A percentile compares a stretch with the other conserved stretches of the same genome.
Conservation (phyloP, 2,113 vertebrate species). For the Dicaeum eximium region DNA sequence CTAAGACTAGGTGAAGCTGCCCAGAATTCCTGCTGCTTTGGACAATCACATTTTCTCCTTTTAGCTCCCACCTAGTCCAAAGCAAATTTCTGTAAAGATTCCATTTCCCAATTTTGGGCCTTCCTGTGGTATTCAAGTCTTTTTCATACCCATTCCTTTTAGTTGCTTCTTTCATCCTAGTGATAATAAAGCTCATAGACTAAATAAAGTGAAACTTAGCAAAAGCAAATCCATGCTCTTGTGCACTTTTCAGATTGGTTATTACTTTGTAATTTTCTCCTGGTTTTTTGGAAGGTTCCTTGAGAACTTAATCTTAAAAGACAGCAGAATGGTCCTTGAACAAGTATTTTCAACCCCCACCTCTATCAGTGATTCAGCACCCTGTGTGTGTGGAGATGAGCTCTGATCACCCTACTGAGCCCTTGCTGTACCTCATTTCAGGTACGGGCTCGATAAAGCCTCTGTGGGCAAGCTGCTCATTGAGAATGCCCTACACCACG, state of each 20-base stretch:
- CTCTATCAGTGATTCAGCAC: background rate
- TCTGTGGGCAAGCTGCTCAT: conserved; percentile 72
- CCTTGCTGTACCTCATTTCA: conserved; percentile 51
- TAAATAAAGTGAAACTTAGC: background rate
- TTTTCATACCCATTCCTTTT: background rate
- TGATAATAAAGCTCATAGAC: background rate
- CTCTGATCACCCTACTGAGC: background rate
- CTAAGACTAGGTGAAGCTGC: conserved; percentile 5
- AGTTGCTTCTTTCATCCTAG: background rate
- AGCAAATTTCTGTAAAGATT: background rate
- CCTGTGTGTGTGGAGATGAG: background rate
- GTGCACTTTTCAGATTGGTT: background rate
- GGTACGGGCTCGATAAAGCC: conserved; percentile 78
- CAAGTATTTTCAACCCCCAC: background rate
- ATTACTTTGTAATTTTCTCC: background rate
- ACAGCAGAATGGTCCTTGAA: background rate
- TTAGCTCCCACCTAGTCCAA: background rate
- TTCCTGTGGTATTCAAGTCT: background rate
- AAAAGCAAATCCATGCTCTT: background rate
- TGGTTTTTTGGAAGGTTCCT: background rate
- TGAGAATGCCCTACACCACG: conserved; percentile 82
- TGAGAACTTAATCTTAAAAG: background rate
- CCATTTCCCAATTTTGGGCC: background rate
- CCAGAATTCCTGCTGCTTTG: background rate
- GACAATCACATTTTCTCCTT: background rate